Evolutionary conservation across 2,797 vertebrate genomes (phyloP).

Genomic region (Mallotus villosus): DNA sequence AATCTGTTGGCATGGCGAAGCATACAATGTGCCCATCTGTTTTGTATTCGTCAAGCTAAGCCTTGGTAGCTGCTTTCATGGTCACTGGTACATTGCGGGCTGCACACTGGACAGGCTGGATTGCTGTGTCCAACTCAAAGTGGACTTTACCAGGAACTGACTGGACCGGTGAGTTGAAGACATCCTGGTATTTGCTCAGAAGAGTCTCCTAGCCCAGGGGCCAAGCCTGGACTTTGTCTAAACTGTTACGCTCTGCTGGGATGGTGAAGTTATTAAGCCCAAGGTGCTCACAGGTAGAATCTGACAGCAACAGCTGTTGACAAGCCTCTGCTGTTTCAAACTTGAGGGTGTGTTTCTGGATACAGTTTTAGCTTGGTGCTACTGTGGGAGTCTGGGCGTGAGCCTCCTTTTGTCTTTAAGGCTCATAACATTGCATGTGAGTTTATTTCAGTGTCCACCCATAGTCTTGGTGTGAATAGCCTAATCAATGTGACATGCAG

Average conservation of each 20-base stretch:
- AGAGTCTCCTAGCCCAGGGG: conserved; percentile 13
- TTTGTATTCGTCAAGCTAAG: conserved; percentile 19
- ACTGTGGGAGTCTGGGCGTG: too few relatives aligned
- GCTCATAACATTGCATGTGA: too few relatives aligned
- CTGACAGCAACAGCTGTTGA: conserved; percentile 23
- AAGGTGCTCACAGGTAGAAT: conserved; percentile 19
- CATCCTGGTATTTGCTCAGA: conserved; percentile 5
- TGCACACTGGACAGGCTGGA: conserved; percentile 19
- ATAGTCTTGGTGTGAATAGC: too few relatives aligned
- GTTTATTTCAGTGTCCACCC: too few relatives aligned
- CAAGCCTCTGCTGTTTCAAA: background rate
- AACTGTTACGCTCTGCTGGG: conserved; percentile 7
- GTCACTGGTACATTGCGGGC: conserved; percentile 29
- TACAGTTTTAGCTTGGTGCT: too few relatives aligned
- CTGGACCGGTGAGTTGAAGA: conserved; percentile 25
- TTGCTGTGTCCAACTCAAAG: conserved; percentile 23
- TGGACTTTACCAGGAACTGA: conserved; percentile 18
- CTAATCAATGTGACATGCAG: too few relatives aligned
- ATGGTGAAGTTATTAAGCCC: conserved; percentile 28
- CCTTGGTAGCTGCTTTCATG: conserved; percentile 23
- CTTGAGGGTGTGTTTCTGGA: too few relatives aligned
- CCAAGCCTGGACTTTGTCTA: background rate
- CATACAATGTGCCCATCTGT: conserved; percentile 18
- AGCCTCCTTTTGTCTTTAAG: too few relatives aligned
- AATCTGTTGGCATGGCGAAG: background rate